A percentile compares a stretch with the other conserved stretches of the same genome.
phyloP scores from a whole-genome alignment of 2,888 invertebrate genomes.

The Latrodectus hesperus region DNA sequence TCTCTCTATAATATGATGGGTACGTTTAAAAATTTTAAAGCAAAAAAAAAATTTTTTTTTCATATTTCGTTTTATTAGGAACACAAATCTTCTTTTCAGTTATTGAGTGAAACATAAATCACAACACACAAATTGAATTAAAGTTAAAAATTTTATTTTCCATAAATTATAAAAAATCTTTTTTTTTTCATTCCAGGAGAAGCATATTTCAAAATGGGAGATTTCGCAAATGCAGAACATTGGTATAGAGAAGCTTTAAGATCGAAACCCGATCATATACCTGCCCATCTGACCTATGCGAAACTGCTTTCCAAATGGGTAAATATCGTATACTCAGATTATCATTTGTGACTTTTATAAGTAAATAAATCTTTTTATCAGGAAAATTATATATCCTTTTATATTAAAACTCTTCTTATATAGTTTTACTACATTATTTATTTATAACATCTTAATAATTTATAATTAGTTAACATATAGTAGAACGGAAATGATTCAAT shows the following conservation, averaged over 20 bases:
- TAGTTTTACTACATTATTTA: too few relatives aligned
- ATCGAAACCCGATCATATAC: conserved; percentile 88
- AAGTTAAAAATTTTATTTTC: background rate
- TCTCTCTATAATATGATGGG: conserved; percentile 90
- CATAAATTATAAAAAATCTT: background rate
- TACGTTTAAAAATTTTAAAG: conserved; percentile 12
- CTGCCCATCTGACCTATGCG: conserved; percentile 92
- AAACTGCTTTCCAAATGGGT: conserved; percentile 88
- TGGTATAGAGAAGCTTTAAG: conserved; percentile 90
- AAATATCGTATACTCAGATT: conserved; percentile 1
- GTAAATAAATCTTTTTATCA: too few relatives aligned
- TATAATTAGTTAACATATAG: too few relatives aligned
- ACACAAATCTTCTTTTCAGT: background rate
- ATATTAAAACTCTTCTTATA: too few relatives aligned
- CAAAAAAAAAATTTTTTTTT: background rate
- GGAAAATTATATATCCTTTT: too few relatives aligned
- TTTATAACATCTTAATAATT: too few relatives aligned
- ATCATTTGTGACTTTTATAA: too few relatives aligned
- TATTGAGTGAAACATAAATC: background rate
- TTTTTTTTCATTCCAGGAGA: conserved; percentile 78
- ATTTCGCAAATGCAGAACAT: conserved; percentile 88
- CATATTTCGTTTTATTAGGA: background rate
- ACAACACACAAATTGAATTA: background rate
- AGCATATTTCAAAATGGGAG: conserved; percentile 87
- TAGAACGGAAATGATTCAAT: too few relatives aligned